Percentiles rank a stretch among this genome's conserved stretches.
Conservation (phyloP, 2,113 vertebrate species). For the Osmerus eperlanus region DNA sequence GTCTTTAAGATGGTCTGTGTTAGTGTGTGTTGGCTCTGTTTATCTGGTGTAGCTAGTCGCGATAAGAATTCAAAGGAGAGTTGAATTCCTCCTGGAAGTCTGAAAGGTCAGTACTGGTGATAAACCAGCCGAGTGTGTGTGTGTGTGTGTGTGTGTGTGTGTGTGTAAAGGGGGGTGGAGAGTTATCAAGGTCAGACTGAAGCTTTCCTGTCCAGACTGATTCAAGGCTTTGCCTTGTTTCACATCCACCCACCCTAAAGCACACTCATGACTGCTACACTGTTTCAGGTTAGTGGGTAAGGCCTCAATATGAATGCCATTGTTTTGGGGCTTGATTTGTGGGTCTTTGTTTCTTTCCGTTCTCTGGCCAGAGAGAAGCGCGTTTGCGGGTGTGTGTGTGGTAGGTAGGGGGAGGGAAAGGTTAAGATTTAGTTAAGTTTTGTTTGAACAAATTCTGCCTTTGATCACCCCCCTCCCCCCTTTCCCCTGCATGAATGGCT, state of each 20-base stretch:
- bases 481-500: conserved; percentile 38
- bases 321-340: conserved; percentile 35
- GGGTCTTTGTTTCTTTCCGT: conserved; percentile 37
- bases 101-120: not conserved
- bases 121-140: not conserved
- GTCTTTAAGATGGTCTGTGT: not conserved
- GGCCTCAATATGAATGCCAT: not conserved
- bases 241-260: not conserved
- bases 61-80: conserved; percentile 7
- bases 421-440: conserved; percentile 62
- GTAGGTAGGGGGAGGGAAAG: conserved; percentile 34
- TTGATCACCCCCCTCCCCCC: conserved; percentile 63
- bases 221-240: not conserved
- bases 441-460: conserved; percentile 69
- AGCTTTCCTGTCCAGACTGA: conserved; percentile 26
- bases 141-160: not conserved
- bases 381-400: conserved; percentile 25
- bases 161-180: conserved; percentile 9
- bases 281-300: conserved; percentile 25
- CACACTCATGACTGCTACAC: not conserved
- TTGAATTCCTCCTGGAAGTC: not conserved
- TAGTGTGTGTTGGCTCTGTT: not conserved
- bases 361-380: conserved; percentile 27
- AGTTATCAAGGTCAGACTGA: conserved; percentile 32
- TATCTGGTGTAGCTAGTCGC: not conserved